Percentiles rank a stretch among this genome's conserved stretches.
Evolutionary conservation across 2,888 invertebrate species (phyloP).

Genomic region (Folsomia manolachei): DNA sequence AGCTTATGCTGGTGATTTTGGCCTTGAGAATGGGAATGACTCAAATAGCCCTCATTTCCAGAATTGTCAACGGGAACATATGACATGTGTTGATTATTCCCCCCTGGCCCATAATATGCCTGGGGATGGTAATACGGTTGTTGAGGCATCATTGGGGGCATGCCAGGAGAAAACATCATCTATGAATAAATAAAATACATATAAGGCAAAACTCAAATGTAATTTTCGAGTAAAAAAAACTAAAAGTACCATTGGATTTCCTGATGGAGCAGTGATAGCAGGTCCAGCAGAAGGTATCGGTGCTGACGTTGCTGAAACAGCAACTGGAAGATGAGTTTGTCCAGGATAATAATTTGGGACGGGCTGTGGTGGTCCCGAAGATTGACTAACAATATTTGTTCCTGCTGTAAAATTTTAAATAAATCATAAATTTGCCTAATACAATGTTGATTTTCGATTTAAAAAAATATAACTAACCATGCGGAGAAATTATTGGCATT

Average conservation of each 20-base stretch:
- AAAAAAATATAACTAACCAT: neutral
- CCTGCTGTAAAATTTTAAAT: neutral
- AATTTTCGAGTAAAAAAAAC: constrained; percentile 1
- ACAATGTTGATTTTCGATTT: neutral
- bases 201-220: neutral
- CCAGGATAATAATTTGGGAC: constrained; percentile 30
- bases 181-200: constrained; percentile 1
- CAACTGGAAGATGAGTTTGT: constrained; percentile 37
- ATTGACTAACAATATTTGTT: constrained; percentile 20
- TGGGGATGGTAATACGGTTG: constrained; percentile 32
- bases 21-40: constrained; percentile 20
- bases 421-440: too few species aligned
- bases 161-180: constrained; percentile 37
- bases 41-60: constrained; percentile 32
- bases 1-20: constrained; percentile 37
- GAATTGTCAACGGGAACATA: constrained; percentile 30
- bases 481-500: constrained; percentile 2
- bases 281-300: constrained; percentile 24
- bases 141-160: constrained; percentile 39
- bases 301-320: constrained; percentile 33
- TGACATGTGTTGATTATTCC: constrained; percentile 33
- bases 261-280: constrained; percentile 26
- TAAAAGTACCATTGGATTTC: constrained; percentile 36
- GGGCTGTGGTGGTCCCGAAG: constrained; percentile 20
- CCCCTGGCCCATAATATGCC: constrained; percentile 36